Conservation (phyloP, 2,113 vertebrate genomes). For the Perccottus glenii region DNA sequence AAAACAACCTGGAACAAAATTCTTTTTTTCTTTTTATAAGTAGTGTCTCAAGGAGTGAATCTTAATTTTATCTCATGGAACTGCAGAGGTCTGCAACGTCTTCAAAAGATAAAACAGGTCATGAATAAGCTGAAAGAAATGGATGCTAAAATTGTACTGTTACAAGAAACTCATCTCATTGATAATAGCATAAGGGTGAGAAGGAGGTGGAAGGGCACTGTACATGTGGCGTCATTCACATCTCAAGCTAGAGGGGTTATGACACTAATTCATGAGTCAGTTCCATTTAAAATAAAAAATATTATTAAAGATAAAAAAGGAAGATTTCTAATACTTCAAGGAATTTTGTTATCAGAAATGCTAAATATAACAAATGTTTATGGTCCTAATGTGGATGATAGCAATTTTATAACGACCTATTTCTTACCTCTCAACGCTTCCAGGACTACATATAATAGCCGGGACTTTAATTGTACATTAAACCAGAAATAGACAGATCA, state of each 20-base stretch:
- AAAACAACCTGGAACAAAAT: too few relatives aligned
- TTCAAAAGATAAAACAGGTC: background rate
- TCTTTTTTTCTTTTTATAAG: too few relatives aligned
- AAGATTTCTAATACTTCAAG: conserved; percentile 1
- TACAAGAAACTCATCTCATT: conserved; percentile 9
- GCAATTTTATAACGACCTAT: background rate
- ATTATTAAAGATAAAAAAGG: background rate
- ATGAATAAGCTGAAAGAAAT: conserved; percentile 4
- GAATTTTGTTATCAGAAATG: background rate
- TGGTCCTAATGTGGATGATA: background rate
- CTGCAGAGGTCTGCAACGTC: too few relatives aligned
- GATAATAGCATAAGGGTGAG: background rate
- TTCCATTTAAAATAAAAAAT: background rate
- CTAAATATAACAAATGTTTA: background rate
- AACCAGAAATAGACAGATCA: background rate
- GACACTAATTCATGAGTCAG: background rate
- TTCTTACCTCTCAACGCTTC: background rate
- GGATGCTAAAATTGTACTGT: background rate
- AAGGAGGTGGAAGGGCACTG: too few relatives aligned
- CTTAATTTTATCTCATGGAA: too few relatives aligned
- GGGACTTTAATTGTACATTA: background rate
- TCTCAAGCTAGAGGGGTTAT: conserved; percentile 1
- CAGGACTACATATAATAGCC: background rate
- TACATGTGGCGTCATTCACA: too few relatives aligned
- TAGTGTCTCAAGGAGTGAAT: too few relatives aligned